Conservation (phyloP, 2,888 invertebrate species). For the Pandemis cinnamomeana region DNA sequence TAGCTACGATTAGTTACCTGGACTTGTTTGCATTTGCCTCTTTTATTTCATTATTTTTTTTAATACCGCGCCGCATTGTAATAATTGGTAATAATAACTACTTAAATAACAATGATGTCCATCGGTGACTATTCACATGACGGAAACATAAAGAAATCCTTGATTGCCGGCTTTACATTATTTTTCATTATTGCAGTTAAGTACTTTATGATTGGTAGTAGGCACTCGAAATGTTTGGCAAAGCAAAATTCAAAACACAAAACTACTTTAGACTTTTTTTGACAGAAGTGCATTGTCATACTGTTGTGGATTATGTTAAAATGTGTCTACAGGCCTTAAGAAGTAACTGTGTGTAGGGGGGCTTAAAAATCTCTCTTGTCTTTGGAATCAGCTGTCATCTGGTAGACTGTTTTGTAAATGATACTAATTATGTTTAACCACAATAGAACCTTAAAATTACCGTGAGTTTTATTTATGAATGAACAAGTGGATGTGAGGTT, state of each 20-base stretch:
- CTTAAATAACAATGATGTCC: not conserved
- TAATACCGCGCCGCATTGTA: not conserved
- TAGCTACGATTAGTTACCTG: not conserved
- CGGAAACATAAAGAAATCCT: not conserved
- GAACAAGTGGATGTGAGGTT: no score
- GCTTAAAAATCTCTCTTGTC: no score
- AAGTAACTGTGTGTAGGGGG: no score
- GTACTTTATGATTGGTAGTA: not conserved
- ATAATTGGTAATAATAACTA: not conserved
- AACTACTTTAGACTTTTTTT: not conserved
- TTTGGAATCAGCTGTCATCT: no score
- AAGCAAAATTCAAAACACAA: not conserved
- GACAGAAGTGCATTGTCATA: constrained; percentile 3
- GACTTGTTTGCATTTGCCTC: not conserved
- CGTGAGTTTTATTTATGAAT: no score
- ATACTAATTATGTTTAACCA: no score
- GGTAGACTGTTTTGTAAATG: no score
- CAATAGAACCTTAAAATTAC: no score
- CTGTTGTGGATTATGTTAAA: no score
- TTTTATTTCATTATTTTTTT: not conserved
- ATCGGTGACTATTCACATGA: not conserved
- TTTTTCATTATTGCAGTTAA: not conserved
- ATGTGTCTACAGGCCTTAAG: no score
- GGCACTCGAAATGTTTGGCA: not conserved
- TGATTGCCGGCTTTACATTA: not conserved